These are phyloP conservation scores for Polydrusus cervinus DNA, from an alignment of 2,888 invertebrate species.

Conservation along the genomic window DNA sequence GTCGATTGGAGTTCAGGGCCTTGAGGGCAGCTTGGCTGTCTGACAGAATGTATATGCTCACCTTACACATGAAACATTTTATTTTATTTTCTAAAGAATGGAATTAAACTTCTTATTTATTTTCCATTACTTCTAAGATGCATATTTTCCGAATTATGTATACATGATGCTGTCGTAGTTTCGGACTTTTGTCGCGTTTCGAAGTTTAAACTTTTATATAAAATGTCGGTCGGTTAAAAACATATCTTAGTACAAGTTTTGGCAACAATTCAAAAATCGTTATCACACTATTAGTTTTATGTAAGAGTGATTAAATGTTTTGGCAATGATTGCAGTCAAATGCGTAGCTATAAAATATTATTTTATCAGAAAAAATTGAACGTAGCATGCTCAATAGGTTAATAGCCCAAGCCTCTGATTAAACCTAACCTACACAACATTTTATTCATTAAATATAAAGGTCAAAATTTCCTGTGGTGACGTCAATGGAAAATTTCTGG, in stretches of 20 bases:
- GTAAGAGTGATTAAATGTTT: conserved; percentile 6
- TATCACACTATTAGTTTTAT: conserved; percentile 1
- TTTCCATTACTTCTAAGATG: too few species aligned
- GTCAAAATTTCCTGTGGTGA: conserved; percentile 50
- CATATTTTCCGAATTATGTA: too few species aligned
- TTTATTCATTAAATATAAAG: conserved; percentile 51
- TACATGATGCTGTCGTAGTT: too few species aligned
- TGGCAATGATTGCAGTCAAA: conserved; percentile 11
- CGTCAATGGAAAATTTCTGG: conserved; percentile 52
- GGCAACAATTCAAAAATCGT: conserved; percentile 2
- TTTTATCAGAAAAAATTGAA: conserved; percentile 39
- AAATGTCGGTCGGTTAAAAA: not conserved
- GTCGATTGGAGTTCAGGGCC: too few species aligned
- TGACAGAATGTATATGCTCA: too few species aligned
- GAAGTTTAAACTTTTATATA: too few species aligned
- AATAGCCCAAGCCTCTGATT: conserved; percentile 51
- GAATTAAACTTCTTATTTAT: too few species aligned
- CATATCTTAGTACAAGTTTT: not conserved
- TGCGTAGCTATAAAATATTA: conserved; percentile 19
- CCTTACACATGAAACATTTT: too few species aligned
- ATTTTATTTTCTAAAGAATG: too few species aligned
- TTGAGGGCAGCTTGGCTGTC: too few species aligned
- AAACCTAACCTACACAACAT: conserved; percentile 54
- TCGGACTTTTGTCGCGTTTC: too few species aligned
- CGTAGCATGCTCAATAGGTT: conserved; percentile 49